These are phyloP conservation scores for Pagrus major DNA, from an alignment of 2,113 vertebrate genomes.

Conservation along the genomic window DNA sequence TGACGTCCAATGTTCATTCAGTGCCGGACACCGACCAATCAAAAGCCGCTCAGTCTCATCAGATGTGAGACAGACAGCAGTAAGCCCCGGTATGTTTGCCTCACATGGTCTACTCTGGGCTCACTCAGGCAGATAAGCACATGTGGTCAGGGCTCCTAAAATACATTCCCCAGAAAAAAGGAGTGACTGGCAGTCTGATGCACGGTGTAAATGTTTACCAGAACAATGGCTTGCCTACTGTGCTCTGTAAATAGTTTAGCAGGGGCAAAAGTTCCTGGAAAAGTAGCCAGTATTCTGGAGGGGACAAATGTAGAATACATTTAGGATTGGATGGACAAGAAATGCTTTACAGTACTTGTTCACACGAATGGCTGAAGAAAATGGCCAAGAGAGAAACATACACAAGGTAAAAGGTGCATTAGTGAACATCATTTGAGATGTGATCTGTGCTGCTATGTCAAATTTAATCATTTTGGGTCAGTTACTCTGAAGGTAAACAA, in stretches of 20 bases:
- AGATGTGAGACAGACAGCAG: constrained; percentile 59
- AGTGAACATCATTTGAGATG: not conserved
- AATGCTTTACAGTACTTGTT: not conserved
- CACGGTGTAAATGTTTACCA: constrained; percentile 69
- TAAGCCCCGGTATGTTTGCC: constrained; percentile 72
- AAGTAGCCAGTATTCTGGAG: constrained; percentile 14
- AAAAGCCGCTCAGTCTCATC: constrained; percentile 53
- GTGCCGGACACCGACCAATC: constrained; percentile 24
- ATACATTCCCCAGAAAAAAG: constrained; percentile 82
- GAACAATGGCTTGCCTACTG: constrained; percentile 73
- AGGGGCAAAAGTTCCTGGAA: constrained; percentile 57
- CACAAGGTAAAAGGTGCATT: not conserved
- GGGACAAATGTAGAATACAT: not conserved
- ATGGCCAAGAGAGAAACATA: not conserved
- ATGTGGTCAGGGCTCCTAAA: constrained; percentile 80
- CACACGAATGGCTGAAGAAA: constrained; percentile 5
- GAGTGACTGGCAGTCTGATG: constrained; percentile 63
- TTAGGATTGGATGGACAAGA: constrained; percentile 2
- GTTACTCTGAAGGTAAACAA: not conserved
- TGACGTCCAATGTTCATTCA: not conserved
- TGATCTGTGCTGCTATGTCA: not conserved
- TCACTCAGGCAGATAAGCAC: constrained; percentile 79
- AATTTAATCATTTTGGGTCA: not conserved
- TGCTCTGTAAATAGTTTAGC: constrained; percentile 65
- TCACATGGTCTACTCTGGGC: constrained; percentile 75